Percentiles rank a stretch among this genome's conserved stretches.
These are phyloP conservation scores for Euwallacea similis DNA, from an alignment of 1,140 invertebrate genomes.

Conservation along the genomic window DNA sequence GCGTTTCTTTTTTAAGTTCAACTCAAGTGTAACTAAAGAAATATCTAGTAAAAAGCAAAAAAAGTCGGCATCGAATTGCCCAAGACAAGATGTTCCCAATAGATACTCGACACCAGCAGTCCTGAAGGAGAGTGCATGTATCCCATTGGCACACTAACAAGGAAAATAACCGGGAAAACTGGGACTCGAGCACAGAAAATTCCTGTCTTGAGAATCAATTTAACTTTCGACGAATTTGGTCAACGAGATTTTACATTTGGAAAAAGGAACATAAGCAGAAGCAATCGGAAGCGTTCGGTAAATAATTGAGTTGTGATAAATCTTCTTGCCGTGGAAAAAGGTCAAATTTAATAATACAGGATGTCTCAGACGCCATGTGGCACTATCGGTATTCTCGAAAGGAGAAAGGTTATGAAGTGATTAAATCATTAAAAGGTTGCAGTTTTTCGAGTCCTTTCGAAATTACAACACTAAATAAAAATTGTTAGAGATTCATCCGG, in stretches of 20 bases:
- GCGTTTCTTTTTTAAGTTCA: neutral
- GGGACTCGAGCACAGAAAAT: slow-evolving; percentile 19
- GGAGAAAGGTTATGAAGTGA: too few species aligned
- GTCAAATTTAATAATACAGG: too few species aligned
- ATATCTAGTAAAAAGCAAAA: neutral
- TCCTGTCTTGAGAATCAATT: slow-evolving; percentile 20
- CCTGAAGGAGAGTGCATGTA: slow-evolving; percentile 21
- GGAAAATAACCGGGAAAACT: slow-evolving; percentile 23
- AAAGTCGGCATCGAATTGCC: slow-evolving; percentile 14
- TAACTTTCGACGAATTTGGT: slow-evolving; percentile 9
- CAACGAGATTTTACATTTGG: slow-evolving; percentile 11
- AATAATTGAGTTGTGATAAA: too few species aligned
- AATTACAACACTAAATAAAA: too few species aligned
- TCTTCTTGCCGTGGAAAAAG: too few species aligned
- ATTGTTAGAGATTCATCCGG: too few species aligned
- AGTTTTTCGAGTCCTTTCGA: too few species aligned
- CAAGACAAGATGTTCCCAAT: slow-evolving; percentile 19
- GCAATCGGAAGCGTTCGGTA: too few species aligned
- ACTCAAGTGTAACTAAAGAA: neutral
- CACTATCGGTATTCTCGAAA: too few species aligned
- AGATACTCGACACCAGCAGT: slow-evolving; percentile 19
- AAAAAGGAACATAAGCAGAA: neutral
- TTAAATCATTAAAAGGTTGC: too few species aligned
- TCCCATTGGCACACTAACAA: slow-evolving; percentile 25
- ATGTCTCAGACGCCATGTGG: too few species aligned